phyloP scores from a whole-genome alignment of 2,113 vertebrate species.

The Calidris pugnax region DNA sequence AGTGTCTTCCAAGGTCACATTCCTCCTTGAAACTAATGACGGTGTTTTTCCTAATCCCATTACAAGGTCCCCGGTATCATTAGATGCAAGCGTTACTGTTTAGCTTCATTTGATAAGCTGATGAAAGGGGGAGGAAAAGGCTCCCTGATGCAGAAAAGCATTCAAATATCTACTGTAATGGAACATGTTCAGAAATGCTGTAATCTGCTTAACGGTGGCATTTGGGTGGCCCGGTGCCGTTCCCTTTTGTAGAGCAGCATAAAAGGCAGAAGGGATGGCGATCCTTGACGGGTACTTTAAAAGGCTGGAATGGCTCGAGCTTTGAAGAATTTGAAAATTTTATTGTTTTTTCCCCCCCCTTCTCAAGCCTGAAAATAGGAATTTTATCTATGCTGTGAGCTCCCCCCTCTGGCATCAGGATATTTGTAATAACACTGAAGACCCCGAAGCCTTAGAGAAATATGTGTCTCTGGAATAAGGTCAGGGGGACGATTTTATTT shows the following conservation, averaged over 20 bases:
- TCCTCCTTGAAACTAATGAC: conserved; percentile 62
- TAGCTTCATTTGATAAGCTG: conserved; percentile 70
- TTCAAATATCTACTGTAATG: background rate
- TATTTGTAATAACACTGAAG: background rate
- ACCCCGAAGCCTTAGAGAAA: background rate
- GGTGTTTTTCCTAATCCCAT: conserved; percentile 67
- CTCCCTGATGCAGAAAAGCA: conserved; percentile 35
- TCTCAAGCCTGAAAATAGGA: background rate
- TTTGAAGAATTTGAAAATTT: background rate
- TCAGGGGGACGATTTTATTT: background rate
- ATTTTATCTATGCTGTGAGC: conserved; percentile 76
- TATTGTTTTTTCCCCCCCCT: background rate
- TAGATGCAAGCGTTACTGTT: conserved; percentile 54
- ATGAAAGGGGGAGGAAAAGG: conserved; percentile 46
- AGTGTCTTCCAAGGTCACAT: conserved; percentile 56
- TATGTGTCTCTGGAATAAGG: background rate
- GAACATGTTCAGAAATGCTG: conserved; percentile 8
- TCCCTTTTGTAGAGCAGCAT: background rate
- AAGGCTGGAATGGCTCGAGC: background rate
- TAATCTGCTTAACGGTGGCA: conserved; percentile 34
- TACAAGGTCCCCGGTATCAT: conserved; percentile 40
- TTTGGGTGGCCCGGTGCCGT: conserved; percentile 18
- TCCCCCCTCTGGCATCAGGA: conserved; percentile 77
- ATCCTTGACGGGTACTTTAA: background rate
- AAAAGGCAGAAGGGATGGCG: background rate